Conservation (phyloP, 2,797 vertebrate genomes). For the Phaenicophaeus curvirostris region DNA sequence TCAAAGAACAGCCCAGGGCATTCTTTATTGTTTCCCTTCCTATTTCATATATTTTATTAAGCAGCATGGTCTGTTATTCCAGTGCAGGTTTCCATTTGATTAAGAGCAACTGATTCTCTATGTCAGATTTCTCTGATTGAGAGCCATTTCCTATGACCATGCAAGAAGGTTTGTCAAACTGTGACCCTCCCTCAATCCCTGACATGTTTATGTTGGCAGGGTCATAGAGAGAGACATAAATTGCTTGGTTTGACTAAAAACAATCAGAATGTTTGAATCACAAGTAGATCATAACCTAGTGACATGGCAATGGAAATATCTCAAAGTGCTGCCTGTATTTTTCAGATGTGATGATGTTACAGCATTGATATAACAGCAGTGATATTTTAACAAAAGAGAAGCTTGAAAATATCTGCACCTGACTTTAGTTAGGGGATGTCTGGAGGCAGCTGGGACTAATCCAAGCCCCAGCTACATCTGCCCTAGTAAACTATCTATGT, state of each 20-base stretch:
- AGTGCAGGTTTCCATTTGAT: neutral
- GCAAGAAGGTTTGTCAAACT: neutral
- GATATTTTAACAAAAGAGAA: constrained; percentile 17
- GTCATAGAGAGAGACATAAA: neutral
- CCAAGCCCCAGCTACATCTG: neutral
- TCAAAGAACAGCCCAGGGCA: neutral
- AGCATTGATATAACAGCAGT: neutral
- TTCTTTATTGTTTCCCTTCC: neutral
- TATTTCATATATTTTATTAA: neutral
- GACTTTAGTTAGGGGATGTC: neutral
- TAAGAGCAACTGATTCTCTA: constrained; percentile 15
- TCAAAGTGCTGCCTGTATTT: constrained; percentile 20
- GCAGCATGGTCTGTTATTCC: neutral
- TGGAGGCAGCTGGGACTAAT: neutral
- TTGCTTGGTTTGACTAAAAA: constrained; percentile 33
- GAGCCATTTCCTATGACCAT: neutral
- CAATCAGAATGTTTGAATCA: constrained; percentile 35
- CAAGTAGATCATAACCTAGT: neutral
- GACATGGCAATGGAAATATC: constrained; percentile 26
- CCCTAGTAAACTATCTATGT: neutral
- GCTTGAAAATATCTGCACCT: constrained; percentile 1
- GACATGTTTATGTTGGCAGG: constrained; percentile 23
- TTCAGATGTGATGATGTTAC: neutral
- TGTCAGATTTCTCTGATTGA: neutral
- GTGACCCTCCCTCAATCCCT: constrained; percentile 14